These are phyloP conservation scores for Gorsachius magnificus DNA, from an alignment of 2,797 vertebrate genomes.

Conservation along the genomic window DNA sequence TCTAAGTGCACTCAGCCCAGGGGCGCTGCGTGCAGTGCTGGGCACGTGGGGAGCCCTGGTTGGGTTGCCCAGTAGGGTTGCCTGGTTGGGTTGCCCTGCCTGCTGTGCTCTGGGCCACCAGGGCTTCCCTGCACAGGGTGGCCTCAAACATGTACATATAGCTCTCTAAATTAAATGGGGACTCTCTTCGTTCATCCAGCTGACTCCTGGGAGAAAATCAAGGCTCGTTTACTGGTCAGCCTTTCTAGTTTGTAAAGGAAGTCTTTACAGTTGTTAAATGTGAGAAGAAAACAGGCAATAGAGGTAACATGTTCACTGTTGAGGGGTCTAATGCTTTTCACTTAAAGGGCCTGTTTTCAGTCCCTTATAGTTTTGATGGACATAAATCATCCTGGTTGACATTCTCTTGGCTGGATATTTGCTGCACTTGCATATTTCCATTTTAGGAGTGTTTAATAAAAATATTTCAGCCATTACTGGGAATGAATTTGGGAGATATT, in stretches of 20 bases:
- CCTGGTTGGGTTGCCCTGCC: neutral
- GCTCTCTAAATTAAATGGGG: fast-evolving
- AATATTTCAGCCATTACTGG: neutral
- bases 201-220: neutral
- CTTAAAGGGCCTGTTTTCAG: neutral
- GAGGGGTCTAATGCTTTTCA: neutral
- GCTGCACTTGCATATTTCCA: neutral
- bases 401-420: neutral
- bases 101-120: fast-evolving
- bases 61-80: too few species aligned
- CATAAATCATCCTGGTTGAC: neutral
- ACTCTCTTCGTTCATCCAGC: neutral
- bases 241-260: neutral
- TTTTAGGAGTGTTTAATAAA: neutral
- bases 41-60: fast-evolving
- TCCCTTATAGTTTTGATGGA: neutral
- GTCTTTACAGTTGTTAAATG: fast-evolving
- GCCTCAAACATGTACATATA: fast-evolving
- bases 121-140: fast-evolving
- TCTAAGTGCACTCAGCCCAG: neutral
- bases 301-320: fast-evolving
- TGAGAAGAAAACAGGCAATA: neutral
- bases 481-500: neutral
- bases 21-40: neutral
- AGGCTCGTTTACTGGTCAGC: neutral